Conservation (phyloP, 2,888 invertebrate species). For the Sinodicranocentrus sp. region DNA sequence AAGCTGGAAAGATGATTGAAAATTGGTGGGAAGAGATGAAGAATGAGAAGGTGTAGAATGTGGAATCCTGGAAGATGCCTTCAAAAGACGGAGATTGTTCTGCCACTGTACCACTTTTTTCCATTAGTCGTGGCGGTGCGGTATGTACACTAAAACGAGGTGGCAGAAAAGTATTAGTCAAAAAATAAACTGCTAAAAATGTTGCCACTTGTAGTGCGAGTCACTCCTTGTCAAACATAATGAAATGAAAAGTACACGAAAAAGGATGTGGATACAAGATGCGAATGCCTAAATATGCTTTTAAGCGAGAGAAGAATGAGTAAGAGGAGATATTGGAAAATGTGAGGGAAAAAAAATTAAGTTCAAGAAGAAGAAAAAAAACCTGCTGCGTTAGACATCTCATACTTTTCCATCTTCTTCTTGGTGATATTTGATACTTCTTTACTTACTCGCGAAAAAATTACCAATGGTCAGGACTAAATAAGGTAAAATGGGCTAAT, state of each 20-base stretch:
- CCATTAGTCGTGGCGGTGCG: not conserved
- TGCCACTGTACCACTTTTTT: not conserved
- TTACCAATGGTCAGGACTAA: slow-evolving; percentile 28
- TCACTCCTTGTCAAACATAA: slow-evolving; percentile 27
- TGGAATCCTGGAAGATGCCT: not conserved
- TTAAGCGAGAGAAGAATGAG: no score
- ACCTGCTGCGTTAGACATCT: slow-evolving; percentile 28
- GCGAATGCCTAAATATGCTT: not conserved
- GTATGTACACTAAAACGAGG: not conserved
- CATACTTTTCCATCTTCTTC: not conserved
- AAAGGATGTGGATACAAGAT: not conserved
- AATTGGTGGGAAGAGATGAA: not conserved
- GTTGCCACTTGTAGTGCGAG: slow-evolving; percentile 11
- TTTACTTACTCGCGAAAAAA: slow-evolving; percentile 32
- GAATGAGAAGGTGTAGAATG: not conserved
- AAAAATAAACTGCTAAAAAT: slow-evolving; percentile 1
- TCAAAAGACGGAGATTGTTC: not conserved
- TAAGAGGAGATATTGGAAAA: no score
- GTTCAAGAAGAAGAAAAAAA: not conserved
- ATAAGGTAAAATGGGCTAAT: slow-evolving; percentile 62
- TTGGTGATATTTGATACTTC: slow-evolving; percentile 46
- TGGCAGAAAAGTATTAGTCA: slow-evolving; percentile 1
- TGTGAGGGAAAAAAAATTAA: not conserved
- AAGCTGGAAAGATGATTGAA: not conserved
- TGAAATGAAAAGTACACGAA: slow-evolving; percentile 41